phyloP scores from a whole-genome alignment of 2,888 invertebrate genomes.

The Cordilura impudica region DNA sequence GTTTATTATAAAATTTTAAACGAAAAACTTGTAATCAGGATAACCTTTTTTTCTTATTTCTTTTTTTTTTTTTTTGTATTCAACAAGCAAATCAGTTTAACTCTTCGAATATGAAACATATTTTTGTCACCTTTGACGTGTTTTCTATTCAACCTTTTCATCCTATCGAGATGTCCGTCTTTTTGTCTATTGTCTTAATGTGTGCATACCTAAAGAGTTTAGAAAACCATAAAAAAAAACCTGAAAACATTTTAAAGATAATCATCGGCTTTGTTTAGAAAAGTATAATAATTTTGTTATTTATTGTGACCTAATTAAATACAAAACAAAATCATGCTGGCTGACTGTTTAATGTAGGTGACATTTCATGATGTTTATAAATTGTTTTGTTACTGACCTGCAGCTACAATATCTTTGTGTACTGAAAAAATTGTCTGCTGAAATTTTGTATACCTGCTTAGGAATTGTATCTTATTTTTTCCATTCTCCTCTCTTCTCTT shows the following conservation, averaged over 20 bases:
- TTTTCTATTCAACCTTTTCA: background rate
- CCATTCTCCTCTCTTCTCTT: background rate
- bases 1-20: background rate
- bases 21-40: background rate
- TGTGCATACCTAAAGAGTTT: background rate
- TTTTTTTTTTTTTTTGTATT: background rate
- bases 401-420: conserved; percentile 8
- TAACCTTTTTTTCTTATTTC: background rate
- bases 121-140: conserved; percentile 22
- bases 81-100: conserved; percentile 10
- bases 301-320: conserved; percentile 38
- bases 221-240: conserved; percentile 28
- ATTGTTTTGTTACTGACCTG: conserved; percentile 27
- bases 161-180: background rate
- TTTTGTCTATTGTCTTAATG: background rate
- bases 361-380: conserved; percentile 13
- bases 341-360: conserved; percentile 23
- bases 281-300: conserved; percentile 25
- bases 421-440: background rate
- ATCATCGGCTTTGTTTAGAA: conserved; percentile 1
- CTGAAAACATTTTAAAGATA: conserved; percentile 14
- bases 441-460: conserved; percentile 3
- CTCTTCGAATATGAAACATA: conserved; percentile 14
- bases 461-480: background rate
- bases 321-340: background rate